Conservation (phyloP, 2,797 vertebrate species). For the Phrynocephalus vlangalii region DNA sequence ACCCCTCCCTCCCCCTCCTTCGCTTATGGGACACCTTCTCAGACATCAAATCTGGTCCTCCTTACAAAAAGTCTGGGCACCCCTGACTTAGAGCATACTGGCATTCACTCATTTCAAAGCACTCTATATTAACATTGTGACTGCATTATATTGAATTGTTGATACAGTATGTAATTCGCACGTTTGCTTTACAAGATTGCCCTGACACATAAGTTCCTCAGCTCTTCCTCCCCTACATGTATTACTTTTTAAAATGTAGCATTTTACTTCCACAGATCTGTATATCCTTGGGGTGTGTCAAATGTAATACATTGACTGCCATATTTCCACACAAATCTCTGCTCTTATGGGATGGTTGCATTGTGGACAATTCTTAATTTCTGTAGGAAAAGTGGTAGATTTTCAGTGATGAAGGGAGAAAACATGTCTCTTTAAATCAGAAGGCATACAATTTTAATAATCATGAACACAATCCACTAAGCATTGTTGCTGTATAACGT, state of each 20-base stretch:
- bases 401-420: background rate
- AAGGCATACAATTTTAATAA: background rate
- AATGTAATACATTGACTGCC: constrained; percentile 2
- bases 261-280: background rate
- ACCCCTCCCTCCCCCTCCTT: too few relatives aligned
- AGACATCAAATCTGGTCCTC: too few relatives aligned
- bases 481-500: background rate
- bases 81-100: too few relatives aligned
- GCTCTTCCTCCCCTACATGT: background rate
- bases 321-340: too few relatives aligned
- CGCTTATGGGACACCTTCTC: too few relatives aligned
- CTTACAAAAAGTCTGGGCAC: too few relatives aligned
- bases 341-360: background rate
- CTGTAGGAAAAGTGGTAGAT: background rate
- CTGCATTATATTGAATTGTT: background rate
- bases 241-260: background rate
- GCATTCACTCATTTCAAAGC: background rate
- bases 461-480: background rate
- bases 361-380: constrained; percentile 10
- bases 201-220: background rate
- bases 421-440: background rate
- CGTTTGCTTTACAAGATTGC: background rate
- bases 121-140: background rate
- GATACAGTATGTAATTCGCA: background rate
- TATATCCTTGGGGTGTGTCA: background rate